Base-by-base conservation (phyloP, 1,140 invertebrate species). In the Neoseiulus cucumeris region DNA sequence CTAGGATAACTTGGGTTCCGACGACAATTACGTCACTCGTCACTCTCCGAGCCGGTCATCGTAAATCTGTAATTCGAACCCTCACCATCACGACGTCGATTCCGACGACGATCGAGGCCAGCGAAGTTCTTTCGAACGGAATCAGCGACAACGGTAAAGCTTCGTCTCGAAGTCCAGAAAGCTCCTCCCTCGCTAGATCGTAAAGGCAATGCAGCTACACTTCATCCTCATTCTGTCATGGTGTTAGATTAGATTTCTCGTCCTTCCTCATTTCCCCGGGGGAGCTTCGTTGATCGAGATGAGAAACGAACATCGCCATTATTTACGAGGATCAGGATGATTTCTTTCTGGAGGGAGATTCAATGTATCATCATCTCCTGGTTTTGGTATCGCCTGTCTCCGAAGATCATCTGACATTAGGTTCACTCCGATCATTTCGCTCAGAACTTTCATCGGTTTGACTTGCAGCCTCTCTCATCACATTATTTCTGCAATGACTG, bases 71-170 rank as follows among this genome's bases (percentile, higher is more conserved):
- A 17, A 67, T 73, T 7, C 41, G 71, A 7, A 72, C 70, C 7
- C 29, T 71, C 1, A 71, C 72, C 18, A 69, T 67, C 65, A 77
- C 33, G 73, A 91, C 7, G 85, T 89, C 71, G 76, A 89, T 59
- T 86, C 91, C 72, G 74, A 90, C 14, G 86, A 91, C 71, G 86
- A 87, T 70, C 84, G 87, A 7, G 86, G 89, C 70, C 84, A 87
- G 33, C 84, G 87, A 69, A 80, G 51, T 59, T n/a, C 51, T 59
- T 25, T 59, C 51, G 6, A 59, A 85, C 68, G 80, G 84, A 68
- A 83, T 86, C 44, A 83, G 84, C 64, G 77, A 78, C 7, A 79
- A 80, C 65, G 79, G 80, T 22, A 82, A 83, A 45, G 75, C 80
- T 9, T 64, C 66, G 9, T 66, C 66, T 12, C 29, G 68, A 59